Evolutionary conservation across 2,888 invertebrate genomes (phyloP).

Genomic region (Trilocha varians): DNA sequence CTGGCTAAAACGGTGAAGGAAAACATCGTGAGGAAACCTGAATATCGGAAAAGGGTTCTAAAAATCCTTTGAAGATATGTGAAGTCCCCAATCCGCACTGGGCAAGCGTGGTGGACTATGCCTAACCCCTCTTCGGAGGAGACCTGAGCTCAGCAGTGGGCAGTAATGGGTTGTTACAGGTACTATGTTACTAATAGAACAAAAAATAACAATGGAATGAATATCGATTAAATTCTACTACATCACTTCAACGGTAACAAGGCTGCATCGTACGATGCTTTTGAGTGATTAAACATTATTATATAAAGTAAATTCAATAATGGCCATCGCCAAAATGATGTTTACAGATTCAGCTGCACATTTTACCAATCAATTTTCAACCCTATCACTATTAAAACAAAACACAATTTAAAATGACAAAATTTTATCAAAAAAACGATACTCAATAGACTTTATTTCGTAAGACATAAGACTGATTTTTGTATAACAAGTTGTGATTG

Average conservation of each 20-base stretch:
- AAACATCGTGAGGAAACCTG: too few relatives aligned
- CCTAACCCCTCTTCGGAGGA: too few relatives aligned
- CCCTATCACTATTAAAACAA: conserved; percentile 21
- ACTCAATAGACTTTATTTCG: conserved; percentile 10
- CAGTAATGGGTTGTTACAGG: too few relatives aligned
- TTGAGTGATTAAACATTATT: conserved; percentile 71
- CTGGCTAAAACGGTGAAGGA: too few relatives aligned
- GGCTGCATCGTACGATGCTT: conserved; percentile 64
- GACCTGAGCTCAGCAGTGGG: too few relatives aligned
- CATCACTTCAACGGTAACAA: conserved; percentile 55
- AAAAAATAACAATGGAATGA: conserved; percentile 1
- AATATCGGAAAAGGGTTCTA: too few relatives aligned
- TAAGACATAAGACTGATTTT: conserved; percentile 8
- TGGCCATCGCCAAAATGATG: conserved; percentile 60
- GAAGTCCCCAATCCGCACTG: too few relatives aligned
- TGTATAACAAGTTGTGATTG: conserved; percentile 5
- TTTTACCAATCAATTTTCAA: conserved; percentile 16
- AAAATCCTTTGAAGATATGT: too few relatives aligned
- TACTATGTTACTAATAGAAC: too few relatives aligned
- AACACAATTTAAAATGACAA: conserved; percentile 21
- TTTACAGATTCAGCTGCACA: conserved; percentile 42
- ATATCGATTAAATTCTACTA: conserved; percentile 14
- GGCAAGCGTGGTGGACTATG: too few relatives aligned
- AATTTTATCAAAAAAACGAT: conserved; percentile 9
- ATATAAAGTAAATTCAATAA: conserved; percentile 74